A percentile compares a stretch with the other conserved stretches of the same genome.
Conservation (phyloP, 2,113 vertebrate genomes). For the Ciconia maguari region DNA sequence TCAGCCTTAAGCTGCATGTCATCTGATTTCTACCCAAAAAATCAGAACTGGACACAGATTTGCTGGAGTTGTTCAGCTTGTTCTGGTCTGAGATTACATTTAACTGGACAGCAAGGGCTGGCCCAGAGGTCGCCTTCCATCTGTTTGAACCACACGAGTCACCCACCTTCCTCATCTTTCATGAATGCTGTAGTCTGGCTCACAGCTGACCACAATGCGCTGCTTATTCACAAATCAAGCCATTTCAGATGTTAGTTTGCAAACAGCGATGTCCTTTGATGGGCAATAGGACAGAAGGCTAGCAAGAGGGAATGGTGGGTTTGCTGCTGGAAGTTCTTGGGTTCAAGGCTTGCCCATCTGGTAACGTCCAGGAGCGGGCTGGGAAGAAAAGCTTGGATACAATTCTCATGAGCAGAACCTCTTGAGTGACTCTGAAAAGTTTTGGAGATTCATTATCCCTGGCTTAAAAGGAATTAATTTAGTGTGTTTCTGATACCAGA, state of each 20-base stretch:
- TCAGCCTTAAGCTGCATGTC: constrained; percentile 4
- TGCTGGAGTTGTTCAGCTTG: not conserved
- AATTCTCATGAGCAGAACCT: not conserved
- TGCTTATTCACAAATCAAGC: not conserved
- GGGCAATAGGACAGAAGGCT: not conserved
- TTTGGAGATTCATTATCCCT: not conserved
- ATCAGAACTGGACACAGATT: constrained; percentile 4
- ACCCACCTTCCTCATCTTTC: constrained; percentile 11
- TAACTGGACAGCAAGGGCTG: not conserved
- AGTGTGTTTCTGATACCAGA: not conserved
- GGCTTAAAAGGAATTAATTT: not conserved
- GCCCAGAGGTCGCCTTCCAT: not conserved
- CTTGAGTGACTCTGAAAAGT: not conserved
- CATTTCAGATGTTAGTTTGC: not conserved
- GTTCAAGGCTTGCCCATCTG: not conserved
- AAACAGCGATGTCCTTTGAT: not conserved
- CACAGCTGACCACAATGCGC: not conserved
- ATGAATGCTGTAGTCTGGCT: not conserved
- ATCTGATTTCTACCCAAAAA: constrained; percentile 51
- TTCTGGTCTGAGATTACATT: not conserved
- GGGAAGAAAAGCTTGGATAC: not conserved
- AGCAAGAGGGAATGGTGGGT: not conserved
- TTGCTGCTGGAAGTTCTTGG: not conserved
- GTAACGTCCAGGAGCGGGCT: not conserved
- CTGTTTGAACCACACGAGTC: not conserved